Evolutionary conservation across 2,888 invertebrate species (phyloP), one percentile per base, ranked within the genome.

Genomic region (Aphrophora alni): DNA sequence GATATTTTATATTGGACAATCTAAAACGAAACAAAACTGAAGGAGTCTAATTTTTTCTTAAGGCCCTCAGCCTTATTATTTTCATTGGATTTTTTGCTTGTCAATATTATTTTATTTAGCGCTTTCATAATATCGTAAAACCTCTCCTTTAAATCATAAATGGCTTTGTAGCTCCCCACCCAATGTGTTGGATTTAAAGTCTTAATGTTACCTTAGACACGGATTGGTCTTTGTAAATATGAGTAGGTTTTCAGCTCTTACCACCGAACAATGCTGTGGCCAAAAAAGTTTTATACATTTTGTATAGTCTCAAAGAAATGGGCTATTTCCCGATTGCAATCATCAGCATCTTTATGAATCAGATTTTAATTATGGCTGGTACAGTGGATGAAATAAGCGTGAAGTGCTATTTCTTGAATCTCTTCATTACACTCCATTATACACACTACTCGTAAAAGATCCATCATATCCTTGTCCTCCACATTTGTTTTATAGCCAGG

Each of bases 181-280:
- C n/a, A 68, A 68, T 10, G 5, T 68, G 68, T 68, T 3, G 68
- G 68, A 68, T 68, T 68, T 68, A 68, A 68, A 68, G 68, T 68
- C 68, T 68, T 68, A 68, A 68, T 68, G 68, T 68, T 68, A 68
- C 68, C n/a, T 68, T 68, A 68, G 68, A n/a, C n/a, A n/a, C n/a
- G n/a, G n/a, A n/a, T n/a, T n/a, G n/a, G n/a, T 10, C 68, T 68
- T 68, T 5, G 68, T 21, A 68, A 68, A 68, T 68, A 3, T 68
- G 68, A 68, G 21, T 5, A 68, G 68, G 8, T 10, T 68, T 68
- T 68, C 3, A 68, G 68, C n/a, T 68, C 14, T 68, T 68, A 10
- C 68, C 68, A 68, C 68, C 68, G 68, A 68, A 68, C 68, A 68
- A 68, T 68, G n/a, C 26, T 51, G 5, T 26, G 27, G 1, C 68